Percentiles rank a stretch among this genome's conserved stretches.
Conservation (phyloP, 2,888 invertebrate species). For the Napeogenes sylphis region DNA sequence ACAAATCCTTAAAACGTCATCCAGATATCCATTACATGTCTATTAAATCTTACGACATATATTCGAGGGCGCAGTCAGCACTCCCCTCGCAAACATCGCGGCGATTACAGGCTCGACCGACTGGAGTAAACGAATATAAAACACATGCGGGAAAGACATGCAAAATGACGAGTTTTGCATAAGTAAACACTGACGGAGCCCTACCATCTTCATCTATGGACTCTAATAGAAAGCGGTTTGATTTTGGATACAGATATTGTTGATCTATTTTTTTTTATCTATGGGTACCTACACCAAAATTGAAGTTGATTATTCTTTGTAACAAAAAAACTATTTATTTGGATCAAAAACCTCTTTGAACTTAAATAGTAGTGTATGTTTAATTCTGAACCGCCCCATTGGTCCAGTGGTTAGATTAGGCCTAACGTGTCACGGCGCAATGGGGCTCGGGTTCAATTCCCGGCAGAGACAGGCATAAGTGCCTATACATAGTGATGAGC, state of each 20-base stretch:
- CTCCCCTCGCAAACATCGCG: conserved; percentile 75
- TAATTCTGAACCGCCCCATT: no score
- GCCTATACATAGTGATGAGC: no score
- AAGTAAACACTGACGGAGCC: conserved; percentile 63
- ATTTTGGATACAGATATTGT: neutral
- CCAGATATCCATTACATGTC: conserved; percentile 79
- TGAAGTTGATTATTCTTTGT: no score
- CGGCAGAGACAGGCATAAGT: no score
- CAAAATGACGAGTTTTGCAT: conserved; percentile 76
- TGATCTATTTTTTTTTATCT: neutral
- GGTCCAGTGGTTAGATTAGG: no score
- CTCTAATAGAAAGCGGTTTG: neutral
- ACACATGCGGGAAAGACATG: conserved; percentile 75
- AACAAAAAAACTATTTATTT: no score
- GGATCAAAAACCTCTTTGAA: no score
- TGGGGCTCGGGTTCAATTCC: no score
- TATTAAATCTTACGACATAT: conserved; percentile 79
- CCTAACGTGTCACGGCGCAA: no score
- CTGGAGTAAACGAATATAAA: conserved; percentile 77
- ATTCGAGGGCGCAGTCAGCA: conserved; percentile 75
- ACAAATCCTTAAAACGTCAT: conserved; percentile 78
- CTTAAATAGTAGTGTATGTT: no score
- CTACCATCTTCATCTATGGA: conserved; percentile 3
- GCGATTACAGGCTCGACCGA: conserved; percentile 73
- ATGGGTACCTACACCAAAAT: no score